These are phyloP conservation scores for Botia kubotai DNA, from an alignment of 2,797 vertebrate genomes.

Conservation along the genomic window DNA sequence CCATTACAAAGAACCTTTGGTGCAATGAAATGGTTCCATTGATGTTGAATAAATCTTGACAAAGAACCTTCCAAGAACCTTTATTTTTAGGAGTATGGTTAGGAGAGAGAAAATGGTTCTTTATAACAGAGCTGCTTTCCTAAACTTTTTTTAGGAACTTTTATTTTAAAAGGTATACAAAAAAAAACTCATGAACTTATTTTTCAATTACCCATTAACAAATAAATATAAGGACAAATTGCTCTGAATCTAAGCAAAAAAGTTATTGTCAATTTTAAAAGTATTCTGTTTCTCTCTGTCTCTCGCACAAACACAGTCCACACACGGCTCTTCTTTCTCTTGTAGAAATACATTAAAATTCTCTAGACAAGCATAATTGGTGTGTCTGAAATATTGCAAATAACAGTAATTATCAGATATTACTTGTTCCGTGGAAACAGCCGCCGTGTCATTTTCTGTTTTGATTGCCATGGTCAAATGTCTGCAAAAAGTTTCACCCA, in stretches of 20 bases:
- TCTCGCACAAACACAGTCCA: slow-evolving; percentile 33
- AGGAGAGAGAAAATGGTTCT: too few species aligned
- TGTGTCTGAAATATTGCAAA: slow-evolving; percentile 75
- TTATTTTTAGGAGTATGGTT: too few species aligned
- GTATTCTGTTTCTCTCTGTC: neutral
- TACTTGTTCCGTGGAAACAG: slow-evolving; percentile 80
- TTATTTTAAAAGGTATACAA: too few species aligned
- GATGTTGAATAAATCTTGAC: too few species aligned
- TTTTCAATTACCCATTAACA: neutral
- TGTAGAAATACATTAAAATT: slow-evolving; percentile 63
- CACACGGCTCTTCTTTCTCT: slow-evolving; percentile 30
- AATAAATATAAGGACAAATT: slow-evolving; percentile 3
- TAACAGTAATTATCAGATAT: slow-evolving; percentile 84
- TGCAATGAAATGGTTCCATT: too few species aligned
- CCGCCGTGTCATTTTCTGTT: slow-evolving; percentile 73
- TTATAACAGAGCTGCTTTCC: too few species aligned
- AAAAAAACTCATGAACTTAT: too few species aligned
- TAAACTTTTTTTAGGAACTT: too few species aligned
- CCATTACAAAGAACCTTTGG: too few species aligned
- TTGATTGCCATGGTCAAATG: slow-evolving; percentile 74
- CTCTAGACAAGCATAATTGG: slow-evolving; percentile 77
- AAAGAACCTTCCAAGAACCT: too few species aligned
- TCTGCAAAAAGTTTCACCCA: slow-evolving; percentile 69
- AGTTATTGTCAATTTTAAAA: slow-evolving; percentile 28
- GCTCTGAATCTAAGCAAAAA: slow-evolving; percentile 34